A percentile compares a stretch with the other conserved stretches of the same genome.
Conservation (phyloP, 1,140 invertebrate genomes). For the Caenorhabditis tropicalis region DNA sequence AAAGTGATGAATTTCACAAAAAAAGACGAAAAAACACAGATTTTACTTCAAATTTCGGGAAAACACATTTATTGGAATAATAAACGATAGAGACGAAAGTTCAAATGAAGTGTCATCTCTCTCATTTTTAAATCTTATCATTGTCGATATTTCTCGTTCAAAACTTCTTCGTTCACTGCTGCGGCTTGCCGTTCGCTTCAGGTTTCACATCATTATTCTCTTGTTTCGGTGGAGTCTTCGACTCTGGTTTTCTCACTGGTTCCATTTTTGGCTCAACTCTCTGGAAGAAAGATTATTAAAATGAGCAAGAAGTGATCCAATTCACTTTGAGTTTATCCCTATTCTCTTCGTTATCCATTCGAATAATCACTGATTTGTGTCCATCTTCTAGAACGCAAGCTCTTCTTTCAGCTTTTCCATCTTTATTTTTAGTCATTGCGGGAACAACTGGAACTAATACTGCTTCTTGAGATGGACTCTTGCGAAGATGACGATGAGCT, state of each 20-base stretch:
- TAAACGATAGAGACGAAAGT: no score
- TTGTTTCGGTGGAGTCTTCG: not conserved
- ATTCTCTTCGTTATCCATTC: slow-evolving; percentile 26
- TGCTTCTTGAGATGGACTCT: not conserved
- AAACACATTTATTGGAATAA: no score
- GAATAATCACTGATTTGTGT: slow-evolving; percentile 6
- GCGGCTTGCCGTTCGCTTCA: no score
- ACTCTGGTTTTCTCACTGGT: not conserved
- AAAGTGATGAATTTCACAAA: no score
- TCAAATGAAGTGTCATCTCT: no score
- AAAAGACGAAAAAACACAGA: not conserved
- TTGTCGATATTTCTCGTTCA: no score
- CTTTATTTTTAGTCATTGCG: slow-evolving; percentile 3
- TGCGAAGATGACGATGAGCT: not conserved
- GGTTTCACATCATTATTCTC: not conserved
- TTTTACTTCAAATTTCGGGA: not conserved
- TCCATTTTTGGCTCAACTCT: not conserved
- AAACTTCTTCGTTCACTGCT: no score
- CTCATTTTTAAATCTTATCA: no score
- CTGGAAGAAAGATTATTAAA: not conserved
- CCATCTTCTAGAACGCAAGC: slow-evolving; percentile 14
- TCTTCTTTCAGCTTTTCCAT: not conserved
- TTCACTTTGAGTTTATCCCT: slow-evolving; percentile 1
- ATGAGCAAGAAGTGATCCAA: not conserved
- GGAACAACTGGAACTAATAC: not conserved